Evolutionary conservation across 2,113 vertebrate species (phyloP).

Genomic region (Carassius auratus): DNA sequence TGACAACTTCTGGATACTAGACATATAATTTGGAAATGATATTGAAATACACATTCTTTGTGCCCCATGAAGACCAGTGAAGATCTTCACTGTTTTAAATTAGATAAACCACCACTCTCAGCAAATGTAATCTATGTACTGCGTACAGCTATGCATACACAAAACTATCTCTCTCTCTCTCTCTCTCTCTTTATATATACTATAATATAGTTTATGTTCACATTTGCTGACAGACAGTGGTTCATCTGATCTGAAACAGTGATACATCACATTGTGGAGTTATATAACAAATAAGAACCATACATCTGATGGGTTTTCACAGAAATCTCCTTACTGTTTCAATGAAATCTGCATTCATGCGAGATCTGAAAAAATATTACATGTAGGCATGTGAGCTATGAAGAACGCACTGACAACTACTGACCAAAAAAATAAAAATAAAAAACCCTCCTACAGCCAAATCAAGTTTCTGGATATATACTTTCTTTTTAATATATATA

Average conservation of each 20-base stretch:
- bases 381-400: not conserved
- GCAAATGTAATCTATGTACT: not conserved
- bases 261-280: not conserved
- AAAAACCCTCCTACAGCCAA: slow-evolving; percentile 63
- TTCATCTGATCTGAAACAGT: slow-evolving; percentile 61
- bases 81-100: slow-evolving; percentile 35
- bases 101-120: slow-evolving; percentile 60
- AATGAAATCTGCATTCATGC: slow-evolving; percentile 18
- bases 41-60: slow-evolving; percentile 63
- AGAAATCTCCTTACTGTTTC: not conserved
- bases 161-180: no score
- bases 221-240: slow-evolving; percentile 22
- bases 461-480: slow-evolving; percentile 71
- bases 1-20: slow-evolving; percentile 81
- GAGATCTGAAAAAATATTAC: not conserved
- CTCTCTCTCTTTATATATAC: no score
- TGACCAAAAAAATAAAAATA: not conserved
- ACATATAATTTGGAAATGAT: slow-evolving; percentile 68
- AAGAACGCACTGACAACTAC: slow-evolving; percentile 22
- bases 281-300: slow-evolving; percentile 35
- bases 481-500: slow-evolving; percentile 65
- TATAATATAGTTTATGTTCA: slow-evolving; percentile 20
- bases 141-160: no score
- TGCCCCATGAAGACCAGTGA: slow-evolving; percentile 67
- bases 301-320: slow-evolving; percentile 34